Evolutionary conservation across 2,113 vertebrate genomes (phyloP).

Genomic region (Acanthisitta chloris): DNA sequence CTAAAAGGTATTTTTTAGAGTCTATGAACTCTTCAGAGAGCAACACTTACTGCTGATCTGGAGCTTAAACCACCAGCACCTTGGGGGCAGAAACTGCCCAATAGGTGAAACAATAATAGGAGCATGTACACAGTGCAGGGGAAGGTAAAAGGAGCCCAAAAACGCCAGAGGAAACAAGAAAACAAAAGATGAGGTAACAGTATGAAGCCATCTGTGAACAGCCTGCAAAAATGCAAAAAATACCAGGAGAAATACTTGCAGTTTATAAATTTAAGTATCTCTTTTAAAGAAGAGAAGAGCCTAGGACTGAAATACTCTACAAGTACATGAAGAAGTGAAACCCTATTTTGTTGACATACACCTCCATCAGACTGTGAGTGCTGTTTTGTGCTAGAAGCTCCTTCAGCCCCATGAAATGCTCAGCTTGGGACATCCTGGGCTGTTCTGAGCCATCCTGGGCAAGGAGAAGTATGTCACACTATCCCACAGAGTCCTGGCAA

Average conservation of each 20-base stretch:
- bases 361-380: not conserved
- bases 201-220: not conserved
- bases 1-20: not conserved
- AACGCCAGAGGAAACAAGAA: not conserved
- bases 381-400: not conserved
- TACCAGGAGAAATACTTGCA: not conserved
- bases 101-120: not conserved
- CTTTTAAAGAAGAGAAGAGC: not conserved
- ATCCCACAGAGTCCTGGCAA: not conserved
- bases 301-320: not conserved
- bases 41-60: not conserved
- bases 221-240: not conserved
- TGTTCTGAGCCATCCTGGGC: not conserved
- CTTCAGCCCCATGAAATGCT: rapidly evolving
- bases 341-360: not conserved
- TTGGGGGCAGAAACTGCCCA: not conserved
- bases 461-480: not conserved
- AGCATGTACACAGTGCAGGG: not conserved
- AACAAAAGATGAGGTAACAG: not conserved
- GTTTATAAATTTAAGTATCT: not conserved
- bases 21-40: not conserved
- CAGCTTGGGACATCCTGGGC: not conserved
- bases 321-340: not conserved
- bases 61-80: not conserved
- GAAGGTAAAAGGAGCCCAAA: not conserved